Base-by-base conservation (phyloP, 2,888 invertebrate genomes). In the Baronia brevicornis region DNA sequence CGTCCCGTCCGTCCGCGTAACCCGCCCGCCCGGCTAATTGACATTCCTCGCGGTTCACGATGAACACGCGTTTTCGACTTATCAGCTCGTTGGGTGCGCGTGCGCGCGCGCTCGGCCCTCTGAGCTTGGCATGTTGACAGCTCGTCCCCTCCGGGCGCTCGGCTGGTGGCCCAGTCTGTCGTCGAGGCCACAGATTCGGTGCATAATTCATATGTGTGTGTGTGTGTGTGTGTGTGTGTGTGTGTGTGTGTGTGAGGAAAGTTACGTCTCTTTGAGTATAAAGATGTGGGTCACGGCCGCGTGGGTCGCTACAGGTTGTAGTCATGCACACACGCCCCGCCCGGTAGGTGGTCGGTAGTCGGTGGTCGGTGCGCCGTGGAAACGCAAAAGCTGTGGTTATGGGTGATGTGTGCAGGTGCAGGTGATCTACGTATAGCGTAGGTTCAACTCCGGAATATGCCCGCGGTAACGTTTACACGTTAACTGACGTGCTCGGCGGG, bases 1-100 rank as follows among this genome's bases (percentile, higher is more conserved):
- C 23, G 19, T 20, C 26, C 13, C 20, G 15, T 14, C 21, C 13
- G n/a, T 4, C 40, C 48, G 55, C 50, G 51, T 60, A 58, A 60
- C 58, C 62, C 65, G 66, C 58, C 58, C 65, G 67, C 63, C 67
- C 64, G 54, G 53, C 63, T 72, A 66, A 73, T 73, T 73, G 71
- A 71, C 59, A 74, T 72, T 70, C 68, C 62, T 67, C 59, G 61
- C 49, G 60, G 53, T 54, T n/a, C 51, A 53, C 65, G 59, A 52
- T 55, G 61, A 60, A 57, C 60, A 54, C 62, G 61, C 64, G 60
- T 64, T 68, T 58, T 54, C 60, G 53, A 60, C 58, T 67, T 61
- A 64, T 65, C 66, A 65, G 57, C 58, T 57, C 25, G 35, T 27
- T 20, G 13, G 8, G n/a, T 7, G 10, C 8, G 12, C 18, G 33